Evolutionary conservation across 2,113 vertebrate species (phyloP), one percentile per base, ranked within the genome.

Genomic region (Vulpes lagopus): DNA sequence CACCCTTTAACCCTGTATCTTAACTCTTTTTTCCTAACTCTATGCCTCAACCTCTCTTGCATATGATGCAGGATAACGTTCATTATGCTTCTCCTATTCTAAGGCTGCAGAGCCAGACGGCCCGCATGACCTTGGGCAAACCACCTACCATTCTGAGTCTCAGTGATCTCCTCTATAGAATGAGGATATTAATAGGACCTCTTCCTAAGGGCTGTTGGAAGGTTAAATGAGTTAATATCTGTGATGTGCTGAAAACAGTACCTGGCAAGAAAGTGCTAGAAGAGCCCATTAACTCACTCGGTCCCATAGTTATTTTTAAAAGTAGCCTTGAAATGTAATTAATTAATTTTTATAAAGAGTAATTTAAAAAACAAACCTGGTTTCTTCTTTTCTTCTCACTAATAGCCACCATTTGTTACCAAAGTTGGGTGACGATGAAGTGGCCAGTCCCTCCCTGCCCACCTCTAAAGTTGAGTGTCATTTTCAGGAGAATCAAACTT

Each of bases 241-340:
- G 10, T 19, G 43, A 57, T 12, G 57, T 11, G 51, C 16, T 85
- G 17, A 22, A 30, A 59, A 35, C 1, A 25, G 25, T 4, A 11
- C 51, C 51, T 55, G 62, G 23, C 62, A 86, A 67, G 62, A 11
- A 87, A 60, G 8, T 27, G 8, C 25, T 0, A 11, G 16, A 76
- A 19, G 89, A 79, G 84, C 27, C 43, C 22, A 27, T 51, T 6
- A 76, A 79, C 38, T 95, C n/a, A 23, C 53, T 89, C 85, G 53
- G 80, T 27, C 27, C 30, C 69, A 35, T 2, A 9, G 19, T n/a
- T 32, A 53, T 6, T 65, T 93, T 89, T 71, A 32, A 30, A 96
- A 95, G 65, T 38, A 53, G 43, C 23, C 32, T 89, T 81, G 60
- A 94, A 71, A 80, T 83, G 16, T 35, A 80, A 74, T 51, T 43